These are phyloP conservation scores for Apus apus DNA, from an alignment of 2,113 vertebrate genomes.

Conservation along the genomic window DNA sequence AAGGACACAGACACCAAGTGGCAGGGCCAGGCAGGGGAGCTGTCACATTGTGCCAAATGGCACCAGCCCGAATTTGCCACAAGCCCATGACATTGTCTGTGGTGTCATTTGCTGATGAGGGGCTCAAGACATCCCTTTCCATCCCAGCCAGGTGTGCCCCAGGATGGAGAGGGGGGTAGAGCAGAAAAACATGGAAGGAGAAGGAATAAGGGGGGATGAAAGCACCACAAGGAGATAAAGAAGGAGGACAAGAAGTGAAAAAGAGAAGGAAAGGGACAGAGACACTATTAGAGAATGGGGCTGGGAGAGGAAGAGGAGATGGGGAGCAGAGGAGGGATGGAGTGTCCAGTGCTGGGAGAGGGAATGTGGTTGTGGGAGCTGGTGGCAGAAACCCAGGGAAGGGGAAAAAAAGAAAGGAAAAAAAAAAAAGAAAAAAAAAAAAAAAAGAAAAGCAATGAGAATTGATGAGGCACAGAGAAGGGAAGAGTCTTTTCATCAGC, in stretches of 20 bases:
- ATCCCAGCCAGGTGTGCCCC: neutral
- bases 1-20: neutral
- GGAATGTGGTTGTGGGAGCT: neutral
- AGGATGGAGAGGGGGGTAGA: neutral
- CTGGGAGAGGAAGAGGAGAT: neutral
- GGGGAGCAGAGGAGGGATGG: neutral
- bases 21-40: neutral
- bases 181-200: neutral
- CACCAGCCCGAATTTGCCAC: neutral
- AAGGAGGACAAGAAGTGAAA: neutral
- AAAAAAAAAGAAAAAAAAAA: neutral
- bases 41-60: neutral
- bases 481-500: conserved; percentile 75
- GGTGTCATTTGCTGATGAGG: neutral
- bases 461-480: conserved; percentile 75
- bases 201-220: neutral
- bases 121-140: neutral
- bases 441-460: conserved; percentile 61
- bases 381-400: conserved; percentile 36
- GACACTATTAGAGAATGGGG: neutral
- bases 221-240: neutral
- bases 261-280: neutral
- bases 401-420: neutral
- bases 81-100: rapidly evolving
- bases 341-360: neutral